phyloP scores from a whole-genome alignment of 1,140 invertebrate species.

The Leptonema lineaticorne region DNA sequence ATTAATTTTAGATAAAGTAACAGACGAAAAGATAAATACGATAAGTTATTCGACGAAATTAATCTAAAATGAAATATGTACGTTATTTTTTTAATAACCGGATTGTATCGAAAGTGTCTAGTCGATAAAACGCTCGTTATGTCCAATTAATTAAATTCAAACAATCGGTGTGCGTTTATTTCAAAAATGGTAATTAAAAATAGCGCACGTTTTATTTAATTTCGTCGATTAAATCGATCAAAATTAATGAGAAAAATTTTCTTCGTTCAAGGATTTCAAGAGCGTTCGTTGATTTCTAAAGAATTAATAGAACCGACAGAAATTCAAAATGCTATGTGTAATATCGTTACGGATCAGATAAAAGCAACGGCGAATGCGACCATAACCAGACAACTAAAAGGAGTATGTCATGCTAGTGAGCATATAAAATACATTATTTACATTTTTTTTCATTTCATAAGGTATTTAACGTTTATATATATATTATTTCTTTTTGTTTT shows the following conservation, averaged over 20 bases:
- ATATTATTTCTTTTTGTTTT: background rate
- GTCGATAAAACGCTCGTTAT: too few relatives aligned
- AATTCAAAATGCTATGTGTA: conserved; percentile 48
- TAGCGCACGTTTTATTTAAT: too few relatives aligned
- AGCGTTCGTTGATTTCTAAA: background rate
- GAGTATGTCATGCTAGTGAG: conserved; percentile 49
- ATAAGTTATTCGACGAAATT: too few relatives aligned
- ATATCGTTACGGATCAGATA: conserved; percentile 46
- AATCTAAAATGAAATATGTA: too few relatives aligned
- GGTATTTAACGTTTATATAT: background rate
- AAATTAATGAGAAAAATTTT: too few relatives aligned
- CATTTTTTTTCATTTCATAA: background rate
- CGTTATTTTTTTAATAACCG: background rate
- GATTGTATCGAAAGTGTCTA: background rate
- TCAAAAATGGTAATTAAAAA: too few relatives aligned
- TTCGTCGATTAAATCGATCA: too few relatives aligned
- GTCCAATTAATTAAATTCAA: too few relatives aligned
- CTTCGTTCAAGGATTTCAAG: conserved; percentile 1
- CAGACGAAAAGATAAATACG: too few relatives aligned
- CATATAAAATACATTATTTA: background rate
- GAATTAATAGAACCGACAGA: conserved; percentile 39
- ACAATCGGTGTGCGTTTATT: too few relatives aligned
- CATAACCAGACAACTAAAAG: conserved; percentile 47
- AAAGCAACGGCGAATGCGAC: conserved; percentile 50
- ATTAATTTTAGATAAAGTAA: too few relatives aligned